Evolutionary conservation across 92 coral and sea anemone species (phyloP).

Genomic region (Zoanthus gigantus): DNA sequence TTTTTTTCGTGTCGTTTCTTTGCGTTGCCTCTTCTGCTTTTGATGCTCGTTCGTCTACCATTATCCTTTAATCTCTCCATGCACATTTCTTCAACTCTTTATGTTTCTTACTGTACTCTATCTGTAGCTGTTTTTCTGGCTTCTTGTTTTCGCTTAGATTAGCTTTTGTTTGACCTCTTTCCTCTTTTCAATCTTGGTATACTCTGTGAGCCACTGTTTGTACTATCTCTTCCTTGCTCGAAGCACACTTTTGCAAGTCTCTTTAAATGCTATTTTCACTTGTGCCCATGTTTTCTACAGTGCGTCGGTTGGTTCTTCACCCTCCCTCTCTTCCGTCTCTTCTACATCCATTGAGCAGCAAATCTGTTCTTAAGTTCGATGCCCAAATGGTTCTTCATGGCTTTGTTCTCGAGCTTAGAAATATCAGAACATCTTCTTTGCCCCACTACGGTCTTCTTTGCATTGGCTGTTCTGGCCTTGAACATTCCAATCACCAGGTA

Average conservation of each 20-base stretch:
- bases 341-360: background rate
- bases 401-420: background rate
- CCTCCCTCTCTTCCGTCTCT: background rate
- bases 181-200: background rate
- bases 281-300: background rate
- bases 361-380: background rate
- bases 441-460: background rate
- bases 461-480: background rate
- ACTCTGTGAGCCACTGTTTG: background rate
- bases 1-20: background rate
- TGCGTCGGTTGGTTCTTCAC: background rate
- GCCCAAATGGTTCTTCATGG: background rate
- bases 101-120: background rate
- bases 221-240: background rate
- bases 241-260: background rate
- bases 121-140: background rate
- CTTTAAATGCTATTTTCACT: background rate
- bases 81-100: background rate
- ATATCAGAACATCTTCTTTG: background rate
- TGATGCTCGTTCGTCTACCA: background rate
- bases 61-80: slow-evolving; percentile 3
- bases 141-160: background rate
- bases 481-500: background rate
- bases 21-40: background rate
- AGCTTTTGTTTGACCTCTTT: slow-evolving; percentile 4